Evolutionary conservation across 2,888 invertebrate genomes (phyloP).

Genomic region (Callyntrura sp.): DNA sequence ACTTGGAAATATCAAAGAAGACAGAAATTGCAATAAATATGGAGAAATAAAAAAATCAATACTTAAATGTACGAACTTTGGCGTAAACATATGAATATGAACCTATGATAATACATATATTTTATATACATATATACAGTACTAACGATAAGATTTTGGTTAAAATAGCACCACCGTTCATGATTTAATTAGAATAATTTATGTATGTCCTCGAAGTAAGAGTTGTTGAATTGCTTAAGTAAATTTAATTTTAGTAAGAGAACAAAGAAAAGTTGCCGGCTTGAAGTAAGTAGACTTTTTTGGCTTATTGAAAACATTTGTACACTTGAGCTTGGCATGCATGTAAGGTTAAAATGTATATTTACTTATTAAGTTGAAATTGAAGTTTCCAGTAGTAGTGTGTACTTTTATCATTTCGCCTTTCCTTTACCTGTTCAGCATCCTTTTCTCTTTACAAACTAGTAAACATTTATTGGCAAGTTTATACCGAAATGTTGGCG

Average conservation of each 20-base stretch:
- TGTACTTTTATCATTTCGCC: slow-evolving; percentile 20
- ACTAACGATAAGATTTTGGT: not conserved
- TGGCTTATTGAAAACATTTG: slow-evolving; percentile 34
- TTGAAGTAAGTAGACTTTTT: not conserved
- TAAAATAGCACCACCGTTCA: not conserved
- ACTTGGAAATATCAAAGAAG: too few species aligned
- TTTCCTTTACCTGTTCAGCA: not conserved
- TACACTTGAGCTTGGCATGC: slow-evolving; percentile 53
- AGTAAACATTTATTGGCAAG: not conserved
- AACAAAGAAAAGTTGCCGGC: not conserved
- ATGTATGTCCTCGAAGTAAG: not conserved
- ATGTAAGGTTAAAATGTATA: not conserved
- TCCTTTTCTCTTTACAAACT: not conserved
- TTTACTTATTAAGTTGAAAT: slow-evolving; percentile 7
- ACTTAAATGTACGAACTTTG: too few species aligned
- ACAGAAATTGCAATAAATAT: too few species aligned
- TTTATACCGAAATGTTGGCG: not conserved
- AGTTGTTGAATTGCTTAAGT: not conserved
- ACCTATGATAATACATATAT: too few species aligned
- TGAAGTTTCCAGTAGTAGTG: not conserved
- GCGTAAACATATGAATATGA: too few species aligned
- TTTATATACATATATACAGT: too few species aligned
- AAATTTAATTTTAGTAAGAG: not conserved
- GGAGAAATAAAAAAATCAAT: too few species aligned
- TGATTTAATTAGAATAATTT: not conserved